phyloP scores from a whole-genome alignment of 2,113 vertebrate species.

The Oreochromis aureus region DNA sequence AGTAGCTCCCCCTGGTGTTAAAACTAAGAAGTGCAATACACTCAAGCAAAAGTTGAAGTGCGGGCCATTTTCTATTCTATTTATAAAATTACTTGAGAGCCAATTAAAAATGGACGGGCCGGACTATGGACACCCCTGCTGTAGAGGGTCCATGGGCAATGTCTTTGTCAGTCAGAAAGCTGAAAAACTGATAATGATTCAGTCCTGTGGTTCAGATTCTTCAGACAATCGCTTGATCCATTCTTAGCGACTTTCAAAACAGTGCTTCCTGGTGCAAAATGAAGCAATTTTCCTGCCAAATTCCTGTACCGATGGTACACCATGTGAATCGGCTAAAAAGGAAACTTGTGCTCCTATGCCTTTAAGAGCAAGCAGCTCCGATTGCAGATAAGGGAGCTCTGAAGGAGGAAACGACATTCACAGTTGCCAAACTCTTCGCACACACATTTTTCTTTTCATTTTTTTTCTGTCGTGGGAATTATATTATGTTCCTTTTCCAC shows the following conservation, averaged over 20 bases:
- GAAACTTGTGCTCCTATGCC: neutral
- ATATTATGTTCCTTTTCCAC: slow-evolving; percentile 26
- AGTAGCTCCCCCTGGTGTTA: no score
- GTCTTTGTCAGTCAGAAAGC: neutral
- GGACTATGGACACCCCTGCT: neutral
- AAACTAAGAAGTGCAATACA: no score
- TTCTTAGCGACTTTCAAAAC: neutral
- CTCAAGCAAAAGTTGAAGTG: no score
- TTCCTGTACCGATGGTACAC: neutral
- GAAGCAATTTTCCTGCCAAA: neutral
- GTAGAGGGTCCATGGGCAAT: neutral
- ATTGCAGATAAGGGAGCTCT: slow-evolving; percentile 31
- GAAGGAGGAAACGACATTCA: slow-evolving; percentile 25
- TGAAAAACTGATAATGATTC: neutral
- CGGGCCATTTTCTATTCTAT: no score
- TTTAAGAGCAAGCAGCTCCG: slow-evolving; percentile 16
- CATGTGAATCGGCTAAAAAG: neutral
- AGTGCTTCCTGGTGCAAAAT: neutral
- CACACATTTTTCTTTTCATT: neutral
- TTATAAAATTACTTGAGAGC: no score
- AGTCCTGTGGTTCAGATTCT: neutral
- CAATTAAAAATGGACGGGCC: no score
- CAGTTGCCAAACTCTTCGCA: slow-evolving; percentile 30
- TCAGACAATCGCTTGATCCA: neutral
- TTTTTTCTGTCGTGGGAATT: slow-evolving; percentile 36